Base-by-base conservation (phyloP, 2,113 vertebrate genomes). In the Amazona vittata region DNA sequence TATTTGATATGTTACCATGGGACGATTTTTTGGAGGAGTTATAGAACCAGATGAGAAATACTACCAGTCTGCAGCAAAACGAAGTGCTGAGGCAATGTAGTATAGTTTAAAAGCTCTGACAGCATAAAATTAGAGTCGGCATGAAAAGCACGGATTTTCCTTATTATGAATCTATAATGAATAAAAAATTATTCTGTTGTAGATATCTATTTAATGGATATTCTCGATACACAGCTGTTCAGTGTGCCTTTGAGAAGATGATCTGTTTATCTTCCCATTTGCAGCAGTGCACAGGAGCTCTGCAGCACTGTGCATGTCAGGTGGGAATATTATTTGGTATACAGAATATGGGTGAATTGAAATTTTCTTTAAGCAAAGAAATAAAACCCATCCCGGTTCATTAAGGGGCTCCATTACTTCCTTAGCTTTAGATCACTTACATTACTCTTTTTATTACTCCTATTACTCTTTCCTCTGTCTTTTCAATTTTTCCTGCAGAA, bases 151-250 rank as follows among this genome's bases (percentile, higher is more conserved):
- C 28, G 79, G 39, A 73, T 60, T 62, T 65, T n/a, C 12, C 4
- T 17, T 79, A 62, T 90, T 91, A 75, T 77, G 63, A 95, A 93
- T 77, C 94, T 91, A 84, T 94, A 94, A 94, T 75, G 74, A 97
- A 68, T 62, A 78, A 62, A 96, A 87, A 60, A 64, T 70, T 85
- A 89, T 93, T 86, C 70, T 77, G 19, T 52, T 78, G 62, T 83
- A 92, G 67, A 79, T 95, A 90, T 53, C 62, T 65, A 12, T 83
- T 94, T 90, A 95, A 89, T 89, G 55, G 68, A 59, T 86, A 62
- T 85, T 89, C 89, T 90, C 33, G 52, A 84, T 62, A 44, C 41
- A 41, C 41, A 62, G 69, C 41, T 93, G 84, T 76, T 80, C 52
- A 29, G 10, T 19, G 3, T 80, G 87, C 19, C 63, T 91, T 83